These are phyloP conservation scores for Sepioteuthis lessoniana DNA, from an alignment of 2,888 invertebrate species.

Conservation along the genomic window DNA sequence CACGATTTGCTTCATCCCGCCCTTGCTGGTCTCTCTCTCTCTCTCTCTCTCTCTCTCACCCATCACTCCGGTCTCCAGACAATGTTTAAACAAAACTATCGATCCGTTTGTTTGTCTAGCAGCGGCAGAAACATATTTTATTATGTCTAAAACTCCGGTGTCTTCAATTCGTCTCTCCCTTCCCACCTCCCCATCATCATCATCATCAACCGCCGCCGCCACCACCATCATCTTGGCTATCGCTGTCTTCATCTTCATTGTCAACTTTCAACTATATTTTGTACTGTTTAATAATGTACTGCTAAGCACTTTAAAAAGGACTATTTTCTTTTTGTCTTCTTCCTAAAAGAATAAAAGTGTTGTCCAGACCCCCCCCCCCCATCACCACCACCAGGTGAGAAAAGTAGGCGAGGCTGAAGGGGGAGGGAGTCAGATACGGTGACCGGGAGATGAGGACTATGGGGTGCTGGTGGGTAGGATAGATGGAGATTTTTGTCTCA, in stretches of 20 bases:
- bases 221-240: too few species aligned
- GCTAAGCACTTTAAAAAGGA: neutral
- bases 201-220: neutral
- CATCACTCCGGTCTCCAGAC: neutral
- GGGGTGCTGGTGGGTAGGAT: neutral
- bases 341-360: neutral
- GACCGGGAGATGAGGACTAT: too few species aligned
- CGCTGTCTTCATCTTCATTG: too few species aligned
- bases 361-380: neutral
- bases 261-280: neutral
- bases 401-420: neutral
- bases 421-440: neutral
- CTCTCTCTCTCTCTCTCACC: neutral
- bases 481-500: neutral
- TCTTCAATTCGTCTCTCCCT: neutral
- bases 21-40: neutral
- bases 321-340: neutral
- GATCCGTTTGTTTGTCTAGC: constrained; percentile 14
- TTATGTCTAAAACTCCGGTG: neutral
- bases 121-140: constrained; percentile 33
- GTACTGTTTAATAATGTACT: neutral
- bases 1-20: neutral
- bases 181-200: neutral
- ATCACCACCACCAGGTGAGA: neutral
- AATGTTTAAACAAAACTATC: constrained; percentile 10